These are phyloP conservation scores for Ctenosaura bakeri DNA, from an alignment of 2,797 vertebrate species.

Conservation along the genomic window DNA sequence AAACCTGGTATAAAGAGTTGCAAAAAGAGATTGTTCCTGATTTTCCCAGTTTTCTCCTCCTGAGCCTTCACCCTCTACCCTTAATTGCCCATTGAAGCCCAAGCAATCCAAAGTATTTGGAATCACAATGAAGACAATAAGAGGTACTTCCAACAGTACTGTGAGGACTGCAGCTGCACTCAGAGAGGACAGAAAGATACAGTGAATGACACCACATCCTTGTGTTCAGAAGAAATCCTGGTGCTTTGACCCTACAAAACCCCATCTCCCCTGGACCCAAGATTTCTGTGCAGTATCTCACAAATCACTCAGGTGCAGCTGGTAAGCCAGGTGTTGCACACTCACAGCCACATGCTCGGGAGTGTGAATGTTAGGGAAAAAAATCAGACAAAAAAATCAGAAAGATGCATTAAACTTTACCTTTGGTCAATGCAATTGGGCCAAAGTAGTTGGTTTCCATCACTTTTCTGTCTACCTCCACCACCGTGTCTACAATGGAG, in stretches of 20 bases:
- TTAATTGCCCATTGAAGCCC: neutral
- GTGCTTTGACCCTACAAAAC: neutral
- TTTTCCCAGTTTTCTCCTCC: too few species aligned
- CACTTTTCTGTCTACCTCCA: constrained; percentile 90
- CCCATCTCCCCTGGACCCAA: too few species aligned
- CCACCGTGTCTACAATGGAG: constrained; percentile 85
- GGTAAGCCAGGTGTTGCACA: neutral
- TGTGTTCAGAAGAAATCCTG: neutral
- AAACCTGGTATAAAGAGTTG: too few species aligned
- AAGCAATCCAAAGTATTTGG: neutral
- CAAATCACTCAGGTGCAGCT: neutral
- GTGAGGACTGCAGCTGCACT: neutral
- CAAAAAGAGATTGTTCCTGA: too few species aligned
- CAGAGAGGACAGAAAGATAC: neutral
- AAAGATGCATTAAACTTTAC: constrained; percentile 69
- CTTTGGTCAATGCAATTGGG: constrained; percentile 96
- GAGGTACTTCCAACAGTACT: neutral
- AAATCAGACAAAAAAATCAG: neutral
- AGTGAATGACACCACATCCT: neutral
- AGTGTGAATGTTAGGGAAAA: neutral
- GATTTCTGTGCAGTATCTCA: too few species aligned
- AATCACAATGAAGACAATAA: neutral
- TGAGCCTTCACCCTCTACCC: too few species aligned
- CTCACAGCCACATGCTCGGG: too few species aligned
- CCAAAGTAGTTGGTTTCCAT: constrained; percentile 99